These are phyloP conservation scores for Drosophila gunungcola DNA, from an alignment of 1,140 invertebrate species.

Conservation along the genomic window DNA sequence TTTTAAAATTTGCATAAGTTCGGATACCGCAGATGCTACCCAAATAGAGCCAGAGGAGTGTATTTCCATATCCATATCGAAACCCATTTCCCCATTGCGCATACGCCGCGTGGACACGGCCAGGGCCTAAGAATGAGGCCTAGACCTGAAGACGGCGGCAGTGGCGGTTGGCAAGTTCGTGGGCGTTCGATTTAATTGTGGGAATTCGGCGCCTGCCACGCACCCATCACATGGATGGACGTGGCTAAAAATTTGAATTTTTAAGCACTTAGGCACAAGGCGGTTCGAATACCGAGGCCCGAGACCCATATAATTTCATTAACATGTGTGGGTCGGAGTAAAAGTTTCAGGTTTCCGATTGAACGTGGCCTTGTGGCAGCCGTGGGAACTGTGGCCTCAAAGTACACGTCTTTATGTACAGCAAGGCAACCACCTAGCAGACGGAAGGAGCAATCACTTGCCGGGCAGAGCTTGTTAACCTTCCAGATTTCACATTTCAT, in stretches of 20 bases:
- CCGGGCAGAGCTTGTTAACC: constrained; percentile 20
- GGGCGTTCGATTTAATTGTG: constrained; percentile 69
- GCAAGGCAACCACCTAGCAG: constrained; percentile 1
- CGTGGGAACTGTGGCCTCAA: constrained; percentile 61
- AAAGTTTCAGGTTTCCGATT: constrained; percentile 38
- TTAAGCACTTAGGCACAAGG: constrained; percentile 18
- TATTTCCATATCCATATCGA: constrained; percentile 19
- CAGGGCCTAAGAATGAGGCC: constrained; percentile 3
- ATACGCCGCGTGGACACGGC: constrained; percentile 46
- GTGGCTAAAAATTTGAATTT: constrained; percentile 58
- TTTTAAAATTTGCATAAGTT: constrained; percentile 72
- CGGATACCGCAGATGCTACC: constrained; percentile 54
- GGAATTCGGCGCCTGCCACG: constrained; percentile 56
- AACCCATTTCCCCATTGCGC: constrained; percentile 39
- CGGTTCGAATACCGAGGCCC: constrained; percentile 10
- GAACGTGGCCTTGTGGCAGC: constrained; percentile 58
- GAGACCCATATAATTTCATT: constrained; percentile 61
- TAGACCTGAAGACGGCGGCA: constrained; percentile 29
- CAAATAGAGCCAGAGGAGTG: constrained; percentile 18
- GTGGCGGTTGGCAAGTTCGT: constrained; percentile 25
- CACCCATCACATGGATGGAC: constrained; percentile 39
- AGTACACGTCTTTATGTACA: constrained; percentile 45
- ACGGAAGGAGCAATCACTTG: constrained; percentile 11
- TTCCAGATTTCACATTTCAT: constrained; percentile 61
- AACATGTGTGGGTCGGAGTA: constrained; percentile 42